Evolutionary conservation across 2,797 vertebrate species (phyloP).

Genomic region (Anniella stebbinsi): DNA sequence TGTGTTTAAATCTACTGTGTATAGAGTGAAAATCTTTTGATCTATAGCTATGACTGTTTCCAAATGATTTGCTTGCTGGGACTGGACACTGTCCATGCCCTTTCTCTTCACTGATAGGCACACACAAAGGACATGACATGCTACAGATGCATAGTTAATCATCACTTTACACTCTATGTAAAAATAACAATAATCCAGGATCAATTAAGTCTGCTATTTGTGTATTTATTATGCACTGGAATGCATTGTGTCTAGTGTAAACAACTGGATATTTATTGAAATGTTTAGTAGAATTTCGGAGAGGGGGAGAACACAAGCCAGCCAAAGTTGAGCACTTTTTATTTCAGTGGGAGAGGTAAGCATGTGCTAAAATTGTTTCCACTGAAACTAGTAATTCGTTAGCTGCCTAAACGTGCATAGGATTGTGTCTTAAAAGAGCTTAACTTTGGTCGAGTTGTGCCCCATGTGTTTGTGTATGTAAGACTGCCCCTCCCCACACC

Average conservation of each 20-base stretch:
- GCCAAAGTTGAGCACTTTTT: neutral
- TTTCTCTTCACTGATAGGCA: conserved; percentile 85
- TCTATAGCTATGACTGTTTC: conserved; percentile 88
- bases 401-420: neutral
- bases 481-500: no score
- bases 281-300: rapidly evolving
- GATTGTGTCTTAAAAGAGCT: neutral
- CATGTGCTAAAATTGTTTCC: neutral
- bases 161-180: conserved; percentile 77
- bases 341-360: neutral
- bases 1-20: conserved; percentile 80
- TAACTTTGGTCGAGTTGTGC: neutral
- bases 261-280: conserved; percentile 47
- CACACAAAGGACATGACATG: conserved; percentile 78
- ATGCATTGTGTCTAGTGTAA: conserved; percentile 33
- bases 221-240: conserved; percentile 60
- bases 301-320: neutral
- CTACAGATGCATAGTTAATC: conserved; percentile 85
- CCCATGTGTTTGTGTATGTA: neutral
- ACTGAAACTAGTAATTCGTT: neutral
- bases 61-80: conserved; percentile 89
- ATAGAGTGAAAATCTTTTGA: conserved; percentile 90
- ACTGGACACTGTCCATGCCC: conserved; percentile 88
- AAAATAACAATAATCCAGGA: conserved; percentile 57
- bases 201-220: conserved; percentile 72